Base-by-base conservation (phyloP, 2,888 invertebrate genomes). In the Synergus itoensis region DNA sequence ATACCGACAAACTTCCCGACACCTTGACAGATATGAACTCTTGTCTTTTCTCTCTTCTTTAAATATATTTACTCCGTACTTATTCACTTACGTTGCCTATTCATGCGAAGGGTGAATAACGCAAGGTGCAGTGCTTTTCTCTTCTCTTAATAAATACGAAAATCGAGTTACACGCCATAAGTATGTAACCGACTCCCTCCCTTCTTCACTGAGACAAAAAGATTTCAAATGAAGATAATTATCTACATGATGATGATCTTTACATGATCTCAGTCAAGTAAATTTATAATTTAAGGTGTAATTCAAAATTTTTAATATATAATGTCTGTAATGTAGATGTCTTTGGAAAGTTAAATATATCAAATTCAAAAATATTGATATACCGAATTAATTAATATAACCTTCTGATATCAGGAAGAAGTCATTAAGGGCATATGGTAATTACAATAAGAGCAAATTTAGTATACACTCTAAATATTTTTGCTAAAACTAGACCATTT, bases 11-110 rank as follows among this genome's bases (percentile, higher is more conserved):
- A 81, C 79, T 53, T 67, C 80, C 41, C 80, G 78, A 84, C 84
- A 81, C 82, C 82, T 84, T 82, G 78, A 82, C 80, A 73, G 80
- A 77, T 82, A 80, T 79, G 81, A 82, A 81, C 73, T 67, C 77
- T 73, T 73, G 48, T 73, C 73, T 73, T 73, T 73, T 53, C 73
- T 73, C 73, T 53, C 48, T 69, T 12, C 36, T 73, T 73, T 48
- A 48, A 73, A 73, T 69, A 73, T 73, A 48, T 73, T 48, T 73
- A 53, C 73, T 48, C 36, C 73, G 36, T 73, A 69, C 73, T 53
- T 36, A 73, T 73, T 73, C 73, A 53, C 48, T 53, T 73, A 36
- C 16, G 36, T 73, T 73, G n/a, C 48, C 73, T 73, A 28, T 53
- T 48, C 28, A 69, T 69, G 48, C 69, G 14, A 48, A 16, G 45